Conservation (phyloP, 2,888 invertebrate species). For the Ischnura elegans region DNA sequence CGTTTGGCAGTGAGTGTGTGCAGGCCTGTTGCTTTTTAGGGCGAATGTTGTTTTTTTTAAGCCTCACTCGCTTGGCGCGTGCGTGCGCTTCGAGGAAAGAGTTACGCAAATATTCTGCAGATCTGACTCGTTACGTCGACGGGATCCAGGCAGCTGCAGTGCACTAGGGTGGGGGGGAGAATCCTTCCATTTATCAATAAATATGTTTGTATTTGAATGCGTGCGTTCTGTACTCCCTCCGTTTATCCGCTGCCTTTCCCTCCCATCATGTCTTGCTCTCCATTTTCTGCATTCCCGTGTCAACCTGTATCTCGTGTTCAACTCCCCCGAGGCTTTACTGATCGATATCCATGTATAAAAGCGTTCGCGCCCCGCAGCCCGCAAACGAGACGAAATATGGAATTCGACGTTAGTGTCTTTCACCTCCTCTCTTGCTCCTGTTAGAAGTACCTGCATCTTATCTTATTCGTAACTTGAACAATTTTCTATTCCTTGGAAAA, state of each 20-base stretch:
- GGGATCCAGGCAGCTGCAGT: neutral
- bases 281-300: no score
- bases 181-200: neutral
- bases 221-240: neutral
- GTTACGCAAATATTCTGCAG: neutral
- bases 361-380: neutral
- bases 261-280: neutral
- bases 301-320: neutral
- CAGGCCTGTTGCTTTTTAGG: neutral
- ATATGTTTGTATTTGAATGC: no score
- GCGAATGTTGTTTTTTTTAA: no score
- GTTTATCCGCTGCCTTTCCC: neutral
- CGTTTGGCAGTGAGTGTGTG: neutral
- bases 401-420: neutral
- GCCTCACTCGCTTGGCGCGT: no score
- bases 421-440: neutral
- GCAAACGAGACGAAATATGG: neutral
- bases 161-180: neutral
- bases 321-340: neutral
- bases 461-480: no score
- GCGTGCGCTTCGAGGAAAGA: neutral
- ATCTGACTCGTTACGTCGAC: neutral
- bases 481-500: no score
- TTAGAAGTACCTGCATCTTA: no score
- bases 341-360: neutral